A percentile compares a stretch with the other conserved stretches of the same genome.
Evolutionary conservation across 1,140 invertebrate genomes (phyloP).

Genomic region (Drepana arcuata): DNA sequence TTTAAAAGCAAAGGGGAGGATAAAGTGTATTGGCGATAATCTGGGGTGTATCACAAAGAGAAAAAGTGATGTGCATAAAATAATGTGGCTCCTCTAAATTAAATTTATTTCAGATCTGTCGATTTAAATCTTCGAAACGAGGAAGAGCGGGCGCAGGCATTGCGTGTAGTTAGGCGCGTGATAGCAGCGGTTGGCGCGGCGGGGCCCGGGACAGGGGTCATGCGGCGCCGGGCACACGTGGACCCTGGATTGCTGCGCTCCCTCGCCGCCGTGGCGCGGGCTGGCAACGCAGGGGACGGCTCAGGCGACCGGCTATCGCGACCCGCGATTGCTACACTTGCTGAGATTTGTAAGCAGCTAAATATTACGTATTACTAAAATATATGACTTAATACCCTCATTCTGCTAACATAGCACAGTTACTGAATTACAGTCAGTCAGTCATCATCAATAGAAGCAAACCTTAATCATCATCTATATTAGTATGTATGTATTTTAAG

Average conservation of each 20-base stretch:
- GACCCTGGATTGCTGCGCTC: slow-evolving; percentile 71
- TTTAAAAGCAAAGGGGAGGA: too few species aligned
- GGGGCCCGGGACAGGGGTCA: slow-evolving; percentile 75
- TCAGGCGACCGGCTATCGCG: slow-evolving; percentile 81
- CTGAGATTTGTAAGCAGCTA: slow-evolving; percentile 81
- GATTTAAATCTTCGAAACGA: slow-evolving; percentile 90
- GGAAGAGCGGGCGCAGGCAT: slow-evolving; percentile 90
- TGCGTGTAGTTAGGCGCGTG: slow-evolving; percentile 83
- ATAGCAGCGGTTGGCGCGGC: slow-evolving; percentile 76
- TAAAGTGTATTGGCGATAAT: too few species aligned
- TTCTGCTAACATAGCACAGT: too few species aligned
- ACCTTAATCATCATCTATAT: too few species aligned
- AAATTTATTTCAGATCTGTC: slow-evolving; percentile 74
- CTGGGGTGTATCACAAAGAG: too few species aligned
- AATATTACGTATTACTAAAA: too few species aligned
- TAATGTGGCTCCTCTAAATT: too few species aligned
- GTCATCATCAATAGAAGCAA: too few species aligned
- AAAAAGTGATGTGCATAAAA: too few species aligned
- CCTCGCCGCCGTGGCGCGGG: slow-evolving; percentile 86
- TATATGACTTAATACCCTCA: too few species aligned
- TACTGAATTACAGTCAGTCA: too few species aligned
- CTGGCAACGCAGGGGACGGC: slow-evolving; percentile 58
- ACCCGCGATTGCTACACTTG: slow-evolving; percentile 87
- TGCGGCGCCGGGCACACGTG: slow-evolving; percentile 63
- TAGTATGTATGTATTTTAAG: slow-evolving; percentile 1